phyloP scores from a whole-genome alignment of 1,140 invertebrate species.

The Elysia chlorotica region DNA sequence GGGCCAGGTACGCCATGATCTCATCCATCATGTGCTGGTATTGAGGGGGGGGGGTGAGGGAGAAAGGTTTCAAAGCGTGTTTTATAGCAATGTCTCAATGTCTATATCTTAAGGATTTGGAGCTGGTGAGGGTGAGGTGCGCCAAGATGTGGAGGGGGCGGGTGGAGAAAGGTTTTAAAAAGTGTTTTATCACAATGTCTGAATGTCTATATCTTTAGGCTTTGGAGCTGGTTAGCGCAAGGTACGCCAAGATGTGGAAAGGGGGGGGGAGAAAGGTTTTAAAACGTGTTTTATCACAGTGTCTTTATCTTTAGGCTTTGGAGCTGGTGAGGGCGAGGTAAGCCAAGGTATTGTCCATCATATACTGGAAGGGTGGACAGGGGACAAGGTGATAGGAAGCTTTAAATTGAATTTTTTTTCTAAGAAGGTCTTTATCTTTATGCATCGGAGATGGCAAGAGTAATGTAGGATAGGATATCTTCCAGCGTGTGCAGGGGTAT shows the following conservation, averaged over 20 bases:
- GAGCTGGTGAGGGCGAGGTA: neutral
- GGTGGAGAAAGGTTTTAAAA: neutral
- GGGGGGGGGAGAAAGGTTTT: neutral
- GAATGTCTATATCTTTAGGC: neutral
- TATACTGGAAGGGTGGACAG: no score
- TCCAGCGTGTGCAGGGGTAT: neutral
- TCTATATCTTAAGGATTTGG: neutral
- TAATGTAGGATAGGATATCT: neutral
- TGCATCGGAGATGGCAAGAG: no score
- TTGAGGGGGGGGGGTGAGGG: neutral
- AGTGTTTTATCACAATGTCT: neutral
- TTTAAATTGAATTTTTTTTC: no score
- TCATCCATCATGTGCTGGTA: slow-evolving; percentile 11
- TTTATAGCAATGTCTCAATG: neutral
- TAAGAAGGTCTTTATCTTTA: no score
- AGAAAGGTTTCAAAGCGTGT: neutral
- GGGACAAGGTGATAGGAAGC: no score
- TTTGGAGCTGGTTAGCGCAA: neutral
- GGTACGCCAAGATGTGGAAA: neutral
- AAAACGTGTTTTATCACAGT: neutral
- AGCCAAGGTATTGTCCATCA: no score
- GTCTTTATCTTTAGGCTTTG: neutral
- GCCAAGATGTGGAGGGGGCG: neutral
- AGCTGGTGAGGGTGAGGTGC: neutral
- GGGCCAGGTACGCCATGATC: slow-evolving; percentile 25